Conservation (phyloP, 2,797 vertebrate species). For the Hoplostethus atlanticus region DNA sequence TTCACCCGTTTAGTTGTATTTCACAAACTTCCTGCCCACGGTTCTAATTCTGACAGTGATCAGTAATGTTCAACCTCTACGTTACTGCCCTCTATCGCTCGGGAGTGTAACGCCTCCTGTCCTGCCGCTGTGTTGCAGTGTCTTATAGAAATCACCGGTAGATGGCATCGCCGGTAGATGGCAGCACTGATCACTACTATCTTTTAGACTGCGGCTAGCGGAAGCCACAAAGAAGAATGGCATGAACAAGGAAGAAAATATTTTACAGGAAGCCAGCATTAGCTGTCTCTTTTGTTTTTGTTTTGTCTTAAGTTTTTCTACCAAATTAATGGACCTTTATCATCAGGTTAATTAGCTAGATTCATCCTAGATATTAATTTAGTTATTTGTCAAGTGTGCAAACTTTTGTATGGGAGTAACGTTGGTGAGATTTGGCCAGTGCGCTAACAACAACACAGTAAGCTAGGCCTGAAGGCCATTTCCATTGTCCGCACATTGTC, state of each 20-base stretch:
- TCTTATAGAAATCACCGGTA: slow-evolving; percentile 16
- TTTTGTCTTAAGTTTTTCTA: slow-evolving; percentile 69
- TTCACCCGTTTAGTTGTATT: background rate
- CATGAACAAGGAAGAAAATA: slow-evolving; percentile 73
- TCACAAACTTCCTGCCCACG: slow-evolving; percentile 5
- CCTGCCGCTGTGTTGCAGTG: background rate
- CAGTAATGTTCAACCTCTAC: background rate
- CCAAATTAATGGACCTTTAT: slow-evolving; percentile 6
- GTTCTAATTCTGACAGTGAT: background rate
- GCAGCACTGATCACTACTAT: background rate
- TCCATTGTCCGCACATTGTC: slow-evolving; percentile 45
- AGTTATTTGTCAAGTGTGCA: background rate
- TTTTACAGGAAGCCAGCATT: slow-evolving; percentile 60
- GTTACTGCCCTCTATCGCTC: background rate
- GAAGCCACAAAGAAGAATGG: slow-evolving; percentile 64
- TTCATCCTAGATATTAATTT: background rate
- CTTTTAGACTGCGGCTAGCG: background rate
- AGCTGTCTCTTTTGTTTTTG: slow-evolving; percentile 78
- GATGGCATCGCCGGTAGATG: slow-evolving; percentile 56
- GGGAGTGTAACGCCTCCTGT: background rate
- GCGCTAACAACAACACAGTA: slow-evolving; percentile 72
- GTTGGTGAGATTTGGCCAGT: slow-evolving; percentile 28
- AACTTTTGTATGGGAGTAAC: background rate
- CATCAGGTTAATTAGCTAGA: too few species aligned
- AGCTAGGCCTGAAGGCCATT: slow-evolving; percentile 75